Conservation (phyloP, 2,113 vertebrate genomes). For the Electrona antarctica region DNA sequence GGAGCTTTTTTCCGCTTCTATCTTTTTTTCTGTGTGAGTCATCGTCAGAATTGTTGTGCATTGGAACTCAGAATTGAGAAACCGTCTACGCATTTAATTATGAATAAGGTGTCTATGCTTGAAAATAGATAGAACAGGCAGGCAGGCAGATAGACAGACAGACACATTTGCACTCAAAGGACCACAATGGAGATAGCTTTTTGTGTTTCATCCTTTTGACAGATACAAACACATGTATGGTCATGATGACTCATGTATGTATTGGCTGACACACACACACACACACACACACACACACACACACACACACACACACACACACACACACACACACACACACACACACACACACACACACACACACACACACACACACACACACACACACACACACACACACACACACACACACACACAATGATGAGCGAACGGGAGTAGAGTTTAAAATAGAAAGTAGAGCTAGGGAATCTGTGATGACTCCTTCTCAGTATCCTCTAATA, state of each 20-base stretch:
- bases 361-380: constrained; percentile 6
- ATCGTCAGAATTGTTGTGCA: not conserved
- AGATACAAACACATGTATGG: too few relatives aligned
- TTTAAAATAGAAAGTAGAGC: constrained; percentile 2
- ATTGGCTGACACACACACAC: too few relatives aligned
- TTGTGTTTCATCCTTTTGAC: too few relatives aligned
- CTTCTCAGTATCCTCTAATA: constrained; percentile 18
- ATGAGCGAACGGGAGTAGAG: not conserved
- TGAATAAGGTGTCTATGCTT: not conserved
- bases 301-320: not conserved
- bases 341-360: not conserved
- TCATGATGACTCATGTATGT: too few relatives aligned
- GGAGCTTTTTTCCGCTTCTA: constrained; percentile 11
- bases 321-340: not conserved
- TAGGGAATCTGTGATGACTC: constrained; percentile 20
- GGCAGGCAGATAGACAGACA: not conserved
- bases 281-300: too few relatives aligned
- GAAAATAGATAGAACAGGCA: not conserved
- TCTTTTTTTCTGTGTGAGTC: not conserved
- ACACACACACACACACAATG: too few relatives aligned
- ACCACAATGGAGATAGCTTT: too few relatives aligned
- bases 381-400: too few relatives aligned
- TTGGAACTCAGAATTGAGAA: not conserved
- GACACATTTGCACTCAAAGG: too few relatives aligned
- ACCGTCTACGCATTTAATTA: not conserved